These are phyloP conservation scores for Rachycentron canadum DNA, from an alignment of 2,797 vertebrate species.

Conservation along the genomic window DNA sequence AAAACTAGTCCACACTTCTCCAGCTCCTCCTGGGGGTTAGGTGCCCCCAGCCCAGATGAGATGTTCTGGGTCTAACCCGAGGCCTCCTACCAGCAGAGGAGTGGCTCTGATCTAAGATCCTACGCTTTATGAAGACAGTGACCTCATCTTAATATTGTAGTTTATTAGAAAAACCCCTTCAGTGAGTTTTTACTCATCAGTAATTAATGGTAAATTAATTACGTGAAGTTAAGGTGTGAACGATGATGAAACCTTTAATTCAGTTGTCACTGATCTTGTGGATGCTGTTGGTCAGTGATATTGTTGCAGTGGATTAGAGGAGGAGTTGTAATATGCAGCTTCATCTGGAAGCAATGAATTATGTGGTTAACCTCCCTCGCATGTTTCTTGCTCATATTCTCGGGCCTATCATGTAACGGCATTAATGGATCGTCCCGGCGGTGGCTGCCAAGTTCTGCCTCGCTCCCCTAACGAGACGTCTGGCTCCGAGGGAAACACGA, in stretches of 20 bases:
- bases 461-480: conserved; percentile 52
- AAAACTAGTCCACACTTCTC: no score
- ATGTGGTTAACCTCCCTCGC: conserved; percentile 63
- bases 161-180: neutral
- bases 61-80: no score
- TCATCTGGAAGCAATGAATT: conserved; percentile 70
- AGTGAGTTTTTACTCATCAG: no score
- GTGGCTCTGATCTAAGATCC: no score
- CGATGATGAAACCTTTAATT: no score
- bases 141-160: neutral
- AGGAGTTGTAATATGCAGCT: conserved; percentile 47
- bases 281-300: neutral
- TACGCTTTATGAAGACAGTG: neutral
- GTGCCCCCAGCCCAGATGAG: no score
- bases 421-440: conserved; percentile 54
- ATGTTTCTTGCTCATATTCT: conserved; percentile 60
- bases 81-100: no score
- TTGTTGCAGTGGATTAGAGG: conserved; percentile 22
- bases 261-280: conserved; percentile 21
- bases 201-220: neutral
- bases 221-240: neutral
- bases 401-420: conserved; percentile 55
- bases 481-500: conserved; percentile 35
- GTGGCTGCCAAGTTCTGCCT: conserved; percentile 54
- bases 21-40: no score